Evolutionary conservation across 2,113 vertebrate genomes (phyloP).

Genomic region (Phrynosoma platyrhinos): DNA sequence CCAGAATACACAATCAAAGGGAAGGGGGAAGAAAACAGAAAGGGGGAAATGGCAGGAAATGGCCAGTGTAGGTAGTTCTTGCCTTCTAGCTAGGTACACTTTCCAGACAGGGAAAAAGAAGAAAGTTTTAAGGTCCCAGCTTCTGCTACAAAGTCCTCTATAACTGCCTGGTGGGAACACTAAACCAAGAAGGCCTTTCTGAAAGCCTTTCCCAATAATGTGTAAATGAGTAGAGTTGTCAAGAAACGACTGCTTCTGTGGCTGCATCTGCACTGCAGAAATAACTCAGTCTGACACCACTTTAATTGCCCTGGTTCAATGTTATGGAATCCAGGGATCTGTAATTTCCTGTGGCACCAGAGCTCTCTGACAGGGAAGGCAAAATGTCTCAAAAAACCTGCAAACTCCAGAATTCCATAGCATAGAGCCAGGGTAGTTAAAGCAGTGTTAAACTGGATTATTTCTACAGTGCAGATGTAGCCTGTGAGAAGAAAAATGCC

Average conservation of each 20-base stretch:
- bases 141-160: background rate
- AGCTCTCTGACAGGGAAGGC: background rate
- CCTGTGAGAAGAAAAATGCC: background rate
- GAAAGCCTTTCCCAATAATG: background rate
- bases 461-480: background rate
- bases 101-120: background rate
- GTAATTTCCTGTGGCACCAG: too few species aligned
- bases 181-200: too few species aligned
- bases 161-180: background rate
- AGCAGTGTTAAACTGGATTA: too few species aligned
- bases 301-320: too few species aligned
- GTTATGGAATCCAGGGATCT: too few species aligned
- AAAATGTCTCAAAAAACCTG: background rate
- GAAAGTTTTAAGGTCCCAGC: background rate
- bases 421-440: too few species aligned
- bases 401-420: too few species aligned
- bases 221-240: background rate
- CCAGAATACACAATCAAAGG: background rate
- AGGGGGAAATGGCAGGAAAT: background rate
- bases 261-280: too few species aligned
- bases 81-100: background rate
- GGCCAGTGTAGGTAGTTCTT: background rate
- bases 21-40: background rate
- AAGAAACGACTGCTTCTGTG: background rate
- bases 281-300: too few species aligned